These are phyloP conservation scores for Chaunax sp. DNA, from an alignment of 2,797 vertebrate species.

Conservation along the genomic window DNA sequence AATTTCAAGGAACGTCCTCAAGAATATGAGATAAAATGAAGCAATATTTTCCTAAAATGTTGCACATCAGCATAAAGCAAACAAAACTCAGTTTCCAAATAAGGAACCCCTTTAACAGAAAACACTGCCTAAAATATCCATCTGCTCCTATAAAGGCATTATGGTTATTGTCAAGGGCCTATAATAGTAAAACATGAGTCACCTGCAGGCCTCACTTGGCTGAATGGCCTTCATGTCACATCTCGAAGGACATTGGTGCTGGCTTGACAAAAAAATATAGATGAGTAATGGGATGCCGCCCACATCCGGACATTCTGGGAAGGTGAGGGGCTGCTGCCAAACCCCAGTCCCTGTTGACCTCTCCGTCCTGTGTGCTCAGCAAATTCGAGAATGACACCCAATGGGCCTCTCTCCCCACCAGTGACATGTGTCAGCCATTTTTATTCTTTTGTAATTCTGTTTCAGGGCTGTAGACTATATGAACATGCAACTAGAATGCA, in stretches of 20 bases:
- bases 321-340: conserved; percentile 84
- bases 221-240: conserved; percentile 80
- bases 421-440: conserved; percentile 72
- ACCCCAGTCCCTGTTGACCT: conserved; percentile 78
- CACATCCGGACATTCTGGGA: conserved; percentile 80
- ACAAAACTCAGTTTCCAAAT: background rate
- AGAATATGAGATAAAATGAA: background rate
- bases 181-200: conserved; percentile 58
- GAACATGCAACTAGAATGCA: conserved; percentile 9
- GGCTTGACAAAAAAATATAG: conserved; percentile 80
- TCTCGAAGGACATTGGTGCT: conserved; percentile 80
- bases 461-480: conserved; percentile 12
- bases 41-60: background rate
- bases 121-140: background rate
- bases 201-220: conserved; percentile 75
- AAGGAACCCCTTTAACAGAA: background rate
- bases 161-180: conserved; percentile 37
- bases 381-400: conserved; percentile 69
- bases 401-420: conserved; percentile 41
- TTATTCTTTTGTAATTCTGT: conserved; percentile 55
- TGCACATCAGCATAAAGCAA: background rate
- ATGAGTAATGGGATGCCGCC: conserved; percentile 83
- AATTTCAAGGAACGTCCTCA: background rate
- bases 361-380: conserved; percentile 75
- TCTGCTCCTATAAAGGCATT: background rate